Evolutionary conservation across 1,140 invertebrate species (phyloP), one percentile per base, ranked within the genome.

Genomic region (Drosophila saltans): DNA sequence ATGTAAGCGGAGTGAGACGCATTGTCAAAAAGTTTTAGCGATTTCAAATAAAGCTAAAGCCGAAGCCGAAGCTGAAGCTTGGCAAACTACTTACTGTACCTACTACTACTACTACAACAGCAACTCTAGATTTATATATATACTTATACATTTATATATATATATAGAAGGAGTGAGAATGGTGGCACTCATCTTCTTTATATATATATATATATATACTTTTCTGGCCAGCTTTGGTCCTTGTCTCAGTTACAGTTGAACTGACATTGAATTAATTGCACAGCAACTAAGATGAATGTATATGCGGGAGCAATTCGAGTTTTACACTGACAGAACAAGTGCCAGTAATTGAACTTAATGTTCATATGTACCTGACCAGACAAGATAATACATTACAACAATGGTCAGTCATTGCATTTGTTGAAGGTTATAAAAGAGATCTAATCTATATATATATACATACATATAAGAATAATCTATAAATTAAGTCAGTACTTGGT

Each of bases 1-100:
- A 16, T 16, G 16, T 16, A 16, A 16, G 16, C 16, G 16, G 56
- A 36, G 16, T 30, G 56, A 61, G 60, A 6, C 21, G 68, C 64
- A 75, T 78, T 78, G 76, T 75, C 76, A 78, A 78, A 78, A 78
- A 78, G 68, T 78, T 78, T 75, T 71, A 78, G 73, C 72, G 76
- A 78, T 75, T 78, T 75, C 68, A 43, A 75, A 70, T 75, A 72
- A 43, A 59, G 67, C 58, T 69, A 36, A 36, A 36, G 33, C 6
- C 6, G 45, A 21, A 48, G 16, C 43, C 21, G 43, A 48, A 48
- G 16, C 45, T 48, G 45, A 48, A 48, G 45, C 45, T 48, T 48
- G 45, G 45, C 45, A 48, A 48, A 48, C 45, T 62, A 67, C 61
- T 59, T 71, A 56, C 39, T 43, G 2, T 30, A 30, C 2, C 28